Conservation (phyloP, 2,888 invertebrate genomes). For the Drosophila mimetica region DNA sequence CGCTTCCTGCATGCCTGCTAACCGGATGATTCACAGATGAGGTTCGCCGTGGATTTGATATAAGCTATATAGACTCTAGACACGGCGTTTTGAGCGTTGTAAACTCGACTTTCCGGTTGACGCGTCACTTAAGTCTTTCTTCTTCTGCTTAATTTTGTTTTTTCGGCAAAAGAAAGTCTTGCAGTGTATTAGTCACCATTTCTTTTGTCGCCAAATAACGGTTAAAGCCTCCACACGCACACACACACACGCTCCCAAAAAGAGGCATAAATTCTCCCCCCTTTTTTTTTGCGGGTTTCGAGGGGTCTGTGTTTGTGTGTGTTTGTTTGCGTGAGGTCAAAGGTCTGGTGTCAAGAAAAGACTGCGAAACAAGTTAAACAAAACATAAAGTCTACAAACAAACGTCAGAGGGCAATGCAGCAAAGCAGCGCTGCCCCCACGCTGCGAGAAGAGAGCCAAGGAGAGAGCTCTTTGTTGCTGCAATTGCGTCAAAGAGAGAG, state of each 20-base stretch:
- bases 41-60: slow-evolving; percentile 11
- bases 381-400: slow-evolving; percentile 29
- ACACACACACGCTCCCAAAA: neutral
- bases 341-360: slow-evolving; percentile 55
- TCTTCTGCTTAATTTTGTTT: neutral
- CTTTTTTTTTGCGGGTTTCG: slow-evolving; percentile 1
- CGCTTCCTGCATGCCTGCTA: slow-evolving; percentile 30
- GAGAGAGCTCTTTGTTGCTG: slow-evolving; percentile 33
- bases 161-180: slow-evolving; percentile 44
- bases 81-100: slow-evolving; percentile 15
- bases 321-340: slow-evolving; percentile 60
- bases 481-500: slow-evolving; percentile 18
- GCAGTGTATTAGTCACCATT: slow-evolving; percentile 36
- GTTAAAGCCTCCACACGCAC: slow-evolving; percentile 14
- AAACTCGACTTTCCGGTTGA: slow-evolving; percentile 50
- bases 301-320: slow-evolving; percentile 1
- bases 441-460: slow-evolving; percentile 20
- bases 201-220: slow-evolving; percentile 26
- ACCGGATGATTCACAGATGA: slow-evolving; percentile 25
- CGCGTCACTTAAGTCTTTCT: slow-evolving; percentile 24
- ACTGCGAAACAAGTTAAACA: slow-evolving; percentile 30
- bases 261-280: neutral
- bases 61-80: slow-evolving; percentile 33
- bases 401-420: slow-evolving; percentile 41
- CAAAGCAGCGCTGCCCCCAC: slow-evolving; percentile 39